These are phyloP conservation scores for Asbolus verrucosus DNA, from an alignment of 1,140 invertebrate genomes.

Conservation along the genomic window DNA sequence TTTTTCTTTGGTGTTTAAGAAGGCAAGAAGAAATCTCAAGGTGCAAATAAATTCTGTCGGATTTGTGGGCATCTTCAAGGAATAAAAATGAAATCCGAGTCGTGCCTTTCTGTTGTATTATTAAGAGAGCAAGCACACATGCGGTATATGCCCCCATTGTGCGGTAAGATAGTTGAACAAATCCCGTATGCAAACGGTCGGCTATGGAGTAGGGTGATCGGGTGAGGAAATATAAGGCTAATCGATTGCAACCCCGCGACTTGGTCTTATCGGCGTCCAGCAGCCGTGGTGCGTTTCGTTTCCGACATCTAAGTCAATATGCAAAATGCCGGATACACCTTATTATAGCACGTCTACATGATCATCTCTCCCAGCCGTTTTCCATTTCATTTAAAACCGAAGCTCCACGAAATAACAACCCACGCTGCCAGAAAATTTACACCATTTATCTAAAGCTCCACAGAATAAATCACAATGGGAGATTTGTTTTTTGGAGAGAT, in stretches of 20 bases:
- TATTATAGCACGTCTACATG: constrained; percentile 43
- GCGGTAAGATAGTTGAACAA: constrained; percentile 40
- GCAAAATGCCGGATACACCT: constrained; percentile 45
- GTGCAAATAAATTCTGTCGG: no score
- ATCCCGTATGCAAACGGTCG: constrained; percentile 45
- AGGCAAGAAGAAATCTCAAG: no score
- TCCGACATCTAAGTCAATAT: constrained; percentile 45
- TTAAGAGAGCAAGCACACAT: constrained; percentile 27
- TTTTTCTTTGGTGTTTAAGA: no score
- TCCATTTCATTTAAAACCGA: constrained; percentile 38
- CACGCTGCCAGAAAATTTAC: constrained; percentile 26
- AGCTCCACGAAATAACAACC: constrained; percentile 9
- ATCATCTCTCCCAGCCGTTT: constrained; percentile 31
- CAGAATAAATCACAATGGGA: constrained; percentile 8
- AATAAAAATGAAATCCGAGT: no score
- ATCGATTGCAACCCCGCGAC: constrained; percentile 45
- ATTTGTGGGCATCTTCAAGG: no score
- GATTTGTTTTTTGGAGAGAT: not conserved
- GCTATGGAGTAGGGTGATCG: constrained; percentile 32
- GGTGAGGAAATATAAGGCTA: constrained; percentile 43
- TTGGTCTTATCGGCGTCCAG: constrained; percentile 45
- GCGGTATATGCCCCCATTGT: constrained; percentile 18
- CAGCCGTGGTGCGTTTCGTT: constrained; percentile 44
- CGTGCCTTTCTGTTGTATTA: no score
- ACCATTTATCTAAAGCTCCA: constrained; percentile 23